Base-by-base conservation (phyloP, 2,797 vertebrate genomes). In the Sparidentex hasta region DNA sequence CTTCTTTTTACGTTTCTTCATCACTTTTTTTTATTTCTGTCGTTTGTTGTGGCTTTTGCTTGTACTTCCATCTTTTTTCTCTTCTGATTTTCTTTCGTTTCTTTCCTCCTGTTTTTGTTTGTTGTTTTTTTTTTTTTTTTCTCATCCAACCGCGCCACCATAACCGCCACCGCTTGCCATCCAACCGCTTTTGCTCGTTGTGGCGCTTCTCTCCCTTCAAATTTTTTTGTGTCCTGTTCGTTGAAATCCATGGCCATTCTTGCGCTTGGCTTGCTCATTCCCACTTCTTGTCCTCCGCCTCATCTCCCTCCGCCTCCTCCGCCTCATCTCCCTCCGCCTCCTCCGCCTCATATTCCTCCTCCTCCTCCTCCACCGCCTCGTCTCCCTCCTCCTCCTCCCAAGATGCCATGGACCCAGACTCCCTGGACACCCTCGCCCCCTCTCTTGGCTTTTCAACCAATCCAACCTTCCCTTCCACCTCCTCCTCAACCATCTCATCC, bases 1-100 rank as follows among this genome's bases (percentile, higher is more conserved):
- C 70, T 78, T 68, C 75, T 80, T 87, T 81, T 85, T 67, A 27
- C 4, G 66, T 91, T 85, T 88, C 78, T 90, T 90, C 88, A 93
- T 90, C 88, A 90, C 73, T 85, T 86, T 85, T 85, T 85, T 88
- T 88, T 89, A 87, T 80, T 92, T 91, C 81, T 88, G 81, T 70
- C 54, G 58, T 90, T 89, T 89, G 77, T 87, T 88, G 89, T 90
- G 90, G 89, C 82, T 90, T 69, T 90, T 93, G 85, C 85, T 91
- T 93, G 86, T 90, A 87, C 84, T 91, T 89, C 87, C 84, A 91
- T 84, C 90, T 88, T 89, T 92, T 88, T 82, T 90, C 83, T 89
- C 87, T 85, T 91, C 90, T 93, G 87, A 92, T 93, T 91, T 93
- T 81, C 78, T 90, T 87, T 92, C 50, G 29, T 90, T 91, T 89